These are phyloP conservation scores for Drosophila melanica DNA, from an alignment of 1,140 invertebrate species.

Conservation along the genomic window DNA sequence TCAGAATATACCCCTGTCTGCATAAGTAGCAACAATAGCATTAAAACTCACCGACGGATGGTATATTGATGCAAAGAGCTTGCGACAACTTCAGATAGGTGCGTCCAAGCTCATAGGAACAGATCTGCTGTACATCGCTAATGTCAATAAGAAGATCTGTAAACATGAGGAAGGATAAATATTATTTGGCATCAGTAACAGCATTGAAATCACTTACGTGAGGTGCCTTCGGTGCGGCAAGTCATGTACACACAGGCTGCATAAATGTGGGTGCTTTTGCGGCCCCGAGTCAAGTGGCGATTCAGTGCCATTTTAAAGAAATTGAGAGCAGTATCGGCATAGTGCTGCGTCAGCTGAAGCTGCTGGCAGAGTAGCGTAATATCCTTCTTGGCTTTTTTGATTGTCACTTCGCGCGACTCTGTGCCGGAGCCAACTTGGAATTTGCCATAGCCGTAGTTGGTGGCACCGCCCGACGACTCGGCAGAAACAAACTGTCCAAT, in stretches of 20 bases:
- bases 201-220: constrained; percentile 89
- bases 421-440: constrained; percentile 92
- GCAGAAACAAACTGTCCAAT: constrained; percentile 96
- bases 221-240: constrained; percentile 96
- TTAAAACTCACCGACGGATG: constrained; percentile 91
- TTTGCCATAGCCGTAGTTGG: constrained; percentile 89
- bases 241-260: constrained; percentile 99
- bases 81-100: constrained; percentile 95
- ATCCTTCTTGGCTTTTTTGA: constrained; percentile 93
- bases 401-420: constrained; percentile 95
- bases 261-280: constrained; percentile 95
- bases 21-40: not conserved
- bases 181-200: not conserved
- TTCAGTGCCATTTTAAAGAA: constrained; percentile 99
- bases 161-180: constrained; percentile 9
- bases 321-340: constrained; percentile 96
- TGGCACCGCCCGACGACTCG: constrained; percentile 92
- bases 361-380: constrained; percentile 92
- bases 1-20: too few species aligned
- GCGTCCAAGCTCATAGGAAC: constrained; percentile 97
- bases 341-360: constrained; percentile 93
- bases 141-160: constrained; percentile 98
- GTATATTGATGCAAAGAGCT: constrained; percentile 96
- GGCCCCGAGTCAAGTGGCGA: constrained; percentile 94
- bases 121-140: constrained; percentile 97